Evolutionary conservation across 2,888 invertebrate genomes (phyloP).

Genomic region (Ophion slaviceki): DNA sequence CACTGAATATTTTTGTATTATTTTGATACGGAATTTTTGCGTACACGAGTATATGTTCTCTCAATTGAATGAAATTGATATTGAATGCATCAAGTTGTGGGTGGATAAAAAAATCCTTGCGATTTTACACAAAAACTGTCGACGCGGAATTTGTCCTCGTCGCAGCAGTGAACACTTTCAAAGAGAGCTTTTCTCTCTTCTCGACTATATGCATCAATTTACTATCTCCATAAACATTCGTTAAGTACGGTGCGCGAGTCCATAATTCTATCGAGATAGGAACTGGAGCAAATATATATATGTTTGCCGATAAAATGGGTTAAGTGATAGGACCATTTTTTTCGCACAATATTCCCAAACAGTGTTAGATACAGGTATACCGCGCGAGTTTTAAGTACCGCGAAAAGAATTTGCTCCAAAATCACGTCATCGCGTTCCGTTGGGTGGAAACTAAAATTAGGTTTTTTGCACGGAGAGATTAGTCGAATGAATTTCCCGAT

Average conservation of each 20-base stretch:
- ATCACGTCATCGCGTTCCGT: slow-evolving; percentile 32
- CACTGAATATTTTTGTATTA: too few species aligned
- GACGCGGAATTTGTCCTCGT: slow-evolving; percentile 13
- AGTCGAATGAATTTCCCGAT: slow-evolving; percentile 16
- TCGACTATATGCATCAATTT: slow-evolving; percentile 18
- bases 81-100: too few species aligned
- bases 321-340: slow-evolving; percentile 43
- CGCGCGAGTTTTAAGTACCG: slow-evolving; percentile 23
- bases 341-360: slow-evolving; percentile 22
- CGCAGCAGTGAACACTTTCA: slow-evolving; percentile 10
- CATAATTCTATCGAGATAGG: slow-evolving; percentile 29
- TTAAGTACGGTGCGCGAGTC: slow-evolving; percentile 16
- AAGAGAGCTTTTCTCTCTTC: not conserved
- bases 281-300: slow-evolving; percentile 11
- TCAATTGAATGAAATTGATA: too few species aligned
- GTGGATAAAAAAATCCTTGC: not conserved
- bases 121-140: slow-evolving; percentile 1
- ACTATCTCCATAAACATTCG: slow-evolving; percentile 49
- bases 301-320: slow-evolving; percentile 46
- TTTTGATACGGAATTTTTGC: not conserved
- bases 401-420: slow-evolving; percentile 44
- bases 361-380: not conserved
- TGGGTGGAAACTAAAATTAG: slow-evolving; percentile 36
- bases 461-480: slow-evolving; percentile 30
- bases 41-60: not conserved